Evolutionary conservation across 2,888 invertebrate species (phyloP), one percentile per base, ranked within the genome.

Genomic region (Tolmerus cingulatus): DNA sequence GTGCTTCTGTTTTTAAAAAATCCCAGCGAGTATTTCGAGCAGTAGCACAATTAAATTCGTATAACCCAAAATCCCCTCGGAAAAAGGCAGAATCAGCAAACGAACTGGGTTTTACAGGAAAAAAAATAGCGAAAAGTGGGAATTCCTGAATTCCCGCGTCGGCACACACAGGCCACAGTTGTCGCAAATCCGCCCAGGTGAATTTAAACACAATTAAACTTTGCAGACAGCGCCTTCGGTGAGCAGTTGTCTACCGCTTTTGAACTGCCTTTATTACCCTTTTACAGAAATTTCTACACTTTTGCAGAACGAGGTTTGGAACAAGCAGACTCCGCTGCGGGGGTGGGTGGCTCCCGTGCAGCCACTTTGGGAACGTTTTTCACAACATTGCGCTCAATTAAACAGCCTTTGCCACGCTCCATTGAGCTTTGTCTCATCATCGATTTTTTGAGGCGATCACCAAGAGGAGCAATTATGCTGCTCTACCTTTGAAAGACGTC

Each of bases 351-450:
- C 66, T 23, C 57, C 23, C 66, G 66, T 66, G 76, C 27, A 74
- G 46, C 74, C 74, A 74, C 85, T 74, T 85, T 43, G 43, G 46
- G 85, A 74, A 85, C 46, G 85, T 85, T 85, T 85, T 43, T 27
- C 85, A 85, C 74, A 74, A 85, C 46, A 74, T 85, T 74, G 51
- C 85, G 85, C 74, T 85, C 85, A 85, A 85, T 85, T 85, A 85
- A 85, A 74, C 74, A 74, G 74, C 85, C 85, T 74, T 74, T 74
- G 57, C 74, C 85, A 57, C 46, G 57, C 55, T 85, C 43, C 37
- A 85, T 30, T 55, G 46, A 34, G 19, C 30, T 27, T 55, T 85
- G 43, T 74, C 85, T 74, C 74, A 85, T 85, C 30, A 84, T 84
- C 85, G 85, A 85, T 85, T 74, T 74, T 85, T 74, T 27, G 43